A percentile compares a stretch with the other conserved stretches of the same genome.
phyloP scores from a whole-genome alignment of 2,113 vertebrate genomes.

The Athene noctua region DNA sequence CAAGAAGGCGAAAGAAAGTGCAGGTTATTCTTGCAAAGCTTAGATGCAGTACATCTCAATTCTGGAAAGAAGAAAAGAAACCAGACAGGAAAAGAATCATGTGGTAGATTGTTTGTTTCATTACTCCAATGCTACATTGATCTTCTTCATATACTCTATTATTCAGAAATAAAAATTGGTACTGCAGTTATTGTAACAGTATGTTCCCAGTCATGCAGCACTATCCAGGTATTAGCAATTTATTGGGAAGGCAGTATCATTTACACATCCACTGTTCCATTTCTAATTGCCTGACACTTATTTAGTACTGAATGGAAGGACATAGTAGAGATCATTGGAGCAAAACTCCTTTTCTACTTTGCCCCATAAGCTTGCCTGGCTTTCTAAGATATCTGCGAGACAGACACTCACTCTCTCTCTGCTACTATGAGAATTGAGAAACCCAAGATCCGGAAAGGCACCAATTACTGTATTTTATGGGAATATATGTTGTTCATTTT shows the following conservation, averaged over 20 bases:
- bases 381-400: conserved; percentile 18
- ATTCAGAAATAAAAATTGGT: conserved; percentile 53
- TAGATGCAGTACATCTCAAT: conserved; percentile 9
- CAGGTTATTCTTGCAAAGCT: neutral
- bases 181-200: conserved; percentile 49
- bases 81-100: conserved; percentile 4
- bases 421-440: conserved; percentile 47
- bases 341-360: conserved; percentile 44
- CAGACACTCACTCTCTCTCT: neutral
- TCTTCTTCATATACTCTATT: conserved; percentile 20
- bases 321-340: conserved; percentile 45
- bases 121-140: conserved; percentile 9
- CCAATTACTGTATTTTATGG: conserved; percentile 54
- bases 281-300: conserved; percentile 66
- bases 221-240: conserved; percentile 66
- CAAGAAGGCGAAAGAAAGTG: neutral
- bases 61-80: conserved; percentile 13
- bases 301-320: conserved; percentile 55
- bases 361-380: conserved; percentile 21
- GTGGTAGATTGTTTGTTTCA: conserved; percentile 40
- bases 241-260: conserved; percentile 58
- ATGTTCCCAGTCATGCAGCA: conserved; percentile 49
- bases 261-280: conserved; percentile 51
- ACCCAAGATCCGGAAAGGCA: conserved; percentile 54
- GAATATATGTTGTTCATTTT: conserved; percentile 55